These are phyloP conservation scores for Taphrorychus bicolor DNA, from an alignment of 2,888 invertebrate species.

Conservation along the genomic window DNA sequence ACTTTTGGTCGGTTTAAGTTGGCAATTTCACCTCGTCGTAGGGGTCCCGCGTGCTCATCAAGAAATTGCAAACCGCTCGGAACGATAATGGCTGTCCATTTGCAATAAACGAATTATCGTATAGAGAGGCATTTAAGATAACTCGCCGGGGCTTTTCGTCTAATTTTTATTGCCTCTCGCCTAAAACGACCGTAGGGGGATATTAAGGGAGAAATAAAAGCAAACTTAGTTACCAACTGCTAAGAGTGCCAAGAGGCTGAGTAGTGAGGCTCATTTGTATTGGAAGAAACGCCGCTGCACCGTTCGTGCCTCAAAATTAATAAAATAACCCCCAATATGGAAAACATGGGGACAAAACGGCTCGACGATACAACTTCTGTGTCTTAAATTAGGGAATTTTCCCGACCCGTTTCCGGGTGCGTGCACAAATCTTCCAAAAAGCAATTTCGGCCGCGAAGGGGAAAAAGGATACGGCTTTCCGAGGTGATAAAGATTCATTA, in stretches of 20 bases:
- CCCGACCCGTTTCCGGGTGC: constrained; percentile 63
- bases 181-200: neutral
- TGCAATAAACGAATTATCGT: constrained; percentile 14
- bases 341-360: constrained; percentile 5
- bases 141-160: constrained; percentile 6
- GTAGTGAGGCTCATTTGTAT: neutral
- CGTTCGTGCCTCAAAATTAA: neutral
- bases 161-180: constrained; percentile 8
- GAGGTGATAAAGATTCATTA: constrained; percentile 62
- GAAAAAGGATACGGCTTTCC: constrained; percentile 60
- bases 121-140: constrained; percentile 12
- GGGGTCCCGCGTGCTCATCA: neutral
- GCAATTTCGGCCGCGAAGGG: constrained; percentile 58
- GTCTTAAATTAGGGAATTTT: constrained; percentile 60
- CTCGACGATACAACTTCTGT: neutral
- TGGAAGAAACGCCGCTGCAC: neutral
- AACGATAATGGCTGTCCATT: constrained; percentile 9
- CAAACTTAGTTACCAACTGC: neutral
- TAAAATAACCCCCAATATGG: constrained; percentile 5
- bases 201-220: constrained; percentile 7
- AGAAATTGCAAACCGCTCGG: constrained; percentile 11
- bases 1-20: constrained; percentile 5
- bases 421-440: constrained; percentile 64
- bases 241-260: neutral
- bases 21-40: neutral